Base-by-base conservation (phyloP, 2,888 invertebrate species). In the Salpingus planirostris region DNA sequence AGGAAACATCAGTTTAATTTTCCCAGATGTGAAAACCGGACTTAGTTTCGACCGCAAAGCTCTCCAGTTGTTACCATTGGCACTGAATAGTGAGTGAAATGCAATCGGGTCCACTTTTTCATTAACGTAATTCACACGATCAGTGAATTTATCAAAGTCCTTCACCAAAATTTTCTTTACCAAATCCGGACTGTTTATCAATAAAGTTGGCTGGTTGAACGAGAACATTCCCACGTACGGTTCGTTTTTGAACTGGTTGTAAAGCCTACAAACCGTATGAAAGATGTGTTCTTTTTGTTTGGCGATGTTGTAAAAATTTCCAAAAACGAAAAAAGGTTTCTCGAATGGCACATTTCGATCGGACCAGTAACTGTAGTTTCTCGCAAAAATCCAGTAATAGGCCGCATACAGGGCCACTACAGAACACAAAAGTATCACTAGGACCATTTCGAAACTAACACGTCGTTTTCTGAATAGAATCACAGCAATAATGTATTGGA, bases 11-110 rank as follows among this genome's bases (percentile, higher is more conserved):
- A 55, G 56, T 44, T 66, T 70, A 38, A 74, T 56, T 49, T 72
- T 73, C 10, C 69, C 70, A 1, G 67, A 63, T 1, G 71, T 68
- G 44, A 74, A 66, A 0, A 68, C 66, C 0, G 73, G 72, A 0
- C 69, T 65, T 12, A 73, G 52, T 38, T 70, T 70, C 1, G 61
- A 47, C 11, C 74, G 58, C 11, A 72, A 47, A 26, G 59, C 59
- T 44, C 66, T 69, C 74, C 74, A 74, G 2, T 62, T 59, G 0
- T 65, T 62, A 30, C 67, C 68, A 29, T 61, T 62, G 27, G 68
- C 38, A 3, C 60, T 61, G 29, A 69, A 52, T 12, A 67, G 40
- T 43, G 59, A 60, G 28, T 60, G 59, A 46, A 60, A 57, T 1
- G 60, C 59, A 10, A 66, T 52, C 2, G 64, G 62, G 39, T 66